Conservation (phyloP, 2,797 vertebrate species). For the Hybognathus amarus region DNA sequence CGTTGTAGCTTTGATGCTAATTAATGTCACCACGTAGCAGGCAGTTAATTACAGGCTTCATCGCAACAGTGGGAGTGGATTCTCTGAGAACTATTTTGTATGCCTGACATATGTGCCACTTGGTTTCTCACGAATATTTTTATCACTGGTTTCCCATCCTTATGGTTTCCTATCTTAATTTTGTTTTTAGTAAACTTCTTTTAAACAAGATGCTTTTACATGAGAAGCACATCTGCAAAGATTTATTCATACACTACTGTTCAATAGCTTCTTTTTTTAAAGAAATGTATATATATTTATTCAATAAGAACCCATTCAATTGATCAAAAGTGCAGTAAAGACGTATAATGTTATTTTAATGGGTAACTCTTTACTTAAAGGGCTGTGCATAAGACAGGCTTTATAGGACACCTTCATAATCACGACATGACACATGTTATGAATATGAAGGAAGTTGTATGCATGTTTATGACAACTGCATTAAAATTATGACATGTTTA, state of each 20-base stretch:
- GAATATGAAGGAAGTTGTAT: too few relatives aligned
- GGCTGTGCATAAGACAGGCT: too few relatives aligned
- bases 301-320: not conserved
- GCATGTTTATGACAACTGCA: too few relatives aligned
- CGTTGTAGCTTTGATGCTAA: constrained; percentile 63
- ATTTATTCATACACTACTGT: not conserved
- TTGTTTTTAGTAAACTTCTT: not conserved
- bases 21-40: constrained; percentile 61
- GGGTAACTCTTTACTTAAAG: too few relatives aligned
- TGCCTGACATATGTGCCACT: constrained; percentile 35
- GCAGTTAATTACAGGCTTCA: constrained; percentile 65
- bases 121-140: constrained; percentile 10
- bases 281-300: too few relatives aligned
- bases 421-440: too few relatives aligned
- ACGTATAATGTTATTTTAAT: too few relatives aligned
- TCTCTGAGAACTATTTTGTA: constrained; percentile 38
- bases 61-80: constrained; percentile 34
- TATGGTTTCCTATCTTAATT: too few relatives aligned
- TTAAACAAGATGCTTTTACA: not conserved
- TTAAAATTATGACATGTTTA: too few relatives aligned
- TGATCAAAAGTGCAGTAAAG: not conserved
- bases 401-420: too few relatives aligned
- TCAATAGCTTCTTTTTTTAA: too few relatives aligned
- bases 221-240: not conserved
- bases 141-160: not conserved